phyloP scores from a whole-genome alignment of 2,888 invertebrate species.

The Andricus quercusramuli region DNA sequence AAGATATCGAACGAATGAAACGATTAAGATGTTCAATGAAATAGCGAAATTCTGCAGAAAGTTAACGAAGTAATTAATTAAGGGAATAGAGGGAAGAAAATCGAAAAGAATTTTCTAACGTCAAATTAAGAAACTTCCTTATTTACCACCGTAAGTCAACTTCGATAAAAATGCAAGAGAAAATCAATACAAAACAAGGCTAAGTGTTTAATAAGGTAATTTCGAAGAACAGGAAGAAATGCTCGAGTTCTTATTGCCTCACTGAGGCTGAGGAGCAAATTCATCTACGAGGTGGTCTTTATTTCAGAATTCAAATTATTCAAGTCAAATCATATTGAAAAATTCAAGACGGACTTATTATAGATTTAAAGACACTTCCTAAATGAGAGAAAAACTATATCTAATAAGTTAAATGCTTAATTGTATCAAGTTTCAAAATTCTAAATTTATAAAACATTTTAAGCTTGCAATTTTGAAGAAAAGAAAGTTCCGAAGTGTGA shows the following conservation, averaged over 20 bases:
- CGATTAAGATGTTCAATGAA: background rate
- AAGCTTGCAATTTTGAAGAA: no score
- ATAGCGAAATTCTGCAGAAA: background rate
- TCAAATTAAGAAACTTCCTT: background rate
- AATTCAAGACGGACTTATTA: no score
- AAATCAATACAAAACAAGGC: slow-evolving; percentile 12
- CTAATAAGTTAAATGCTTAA: background rate
- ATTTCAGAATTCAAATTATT: background rate
- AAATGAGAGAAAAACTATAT: background rate
- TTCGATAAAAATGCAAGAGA: background rate
- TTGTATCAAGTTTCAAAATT: background rate
- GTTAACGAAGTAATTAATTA: background rate
- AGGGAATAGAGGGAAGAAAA: background rate
- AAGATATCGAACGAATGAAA: background rate
- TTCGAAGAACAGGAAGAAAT: background rate
- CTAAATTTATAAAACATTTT: background rate
- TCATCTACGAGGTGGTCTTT: no score
- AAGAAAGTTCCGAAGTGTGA: no score
- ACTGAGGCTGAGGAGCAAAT: background rate
- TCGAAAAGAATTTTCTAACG: background rate
- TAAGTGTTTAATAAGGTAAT: slow-evolving; percentile 5
- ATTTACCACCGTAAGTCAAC: background rate
- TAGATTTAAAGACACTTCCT: no score
- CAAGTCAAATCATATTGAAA: background rate
- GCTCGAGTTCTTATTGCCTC: background rate